A percentile compares a stretch with the other conserved stretches of the same genome.
phyloP scores from a whole-genome alignment of 2,888 invertebrate species.

The Acleris cristana region DNA sequence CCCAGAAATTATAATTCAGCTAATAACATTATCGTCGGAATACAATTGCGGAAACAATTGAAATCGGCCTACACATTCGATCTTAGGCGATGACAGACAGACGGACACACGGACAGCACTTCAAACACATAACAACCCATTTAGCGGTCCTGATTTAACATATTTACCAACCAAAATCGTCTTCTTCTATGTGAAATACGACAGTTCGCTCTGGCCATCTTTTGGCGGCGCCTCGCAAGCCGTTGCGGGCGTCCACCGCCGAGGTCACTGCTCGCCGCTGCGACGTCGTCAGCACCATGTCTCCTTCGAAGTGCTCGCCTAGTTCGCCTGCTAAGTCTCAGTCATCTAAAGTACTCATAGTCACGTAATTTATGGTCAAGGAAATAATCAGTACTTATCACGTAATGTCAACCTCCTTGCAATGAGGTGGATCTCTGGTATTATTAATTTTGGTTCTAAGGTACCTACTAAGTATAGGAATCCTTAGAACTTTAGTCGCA shows the following conservation, averaged over 20 bases:
- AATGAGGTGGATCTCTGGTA: background rate
- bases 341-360: background rate
- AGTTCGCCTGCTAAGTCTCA: constrained; percentile 53
- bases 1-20: too few relatives aligned
- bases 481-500: too few relatives aligned
- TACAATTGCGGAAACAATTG: too few relatives aligned
- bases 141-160: background rate
- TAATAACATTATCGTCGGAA: too few relatives aligned
- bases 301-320: constrained; percentile 78
- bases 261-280: constrained; percentile 58
- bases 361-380: too few relatives aligned
- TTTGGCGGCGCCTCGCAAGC: constrained; percentile 64
- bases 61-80: too few relatives aligned
- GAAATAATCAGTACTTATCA: too few relatives aligned
- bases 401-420: too few relatives aligned
- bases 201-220: constrained; percentile 78
- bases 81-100: too few relatives aligned
- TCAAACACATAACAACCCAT: too few relatives aligned
- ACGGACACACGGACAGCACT: too few relatives aligned
- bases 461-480: too few relatives aligned
- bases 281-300: constrained; percentile 66
- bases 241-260: constrained; percentile 65
- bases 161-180: constrained; percentile 71
- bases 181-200: constrained; percentile 67
- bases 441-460: background rate